A percentile compares a stretch with the other conserved stretches of the same genome.
These are phyloP conservation scores for Pasiphila rectangulata DNA, from an alignment of 2,888 invertebrate genomes.

Conservation along the genomic window DNA sequence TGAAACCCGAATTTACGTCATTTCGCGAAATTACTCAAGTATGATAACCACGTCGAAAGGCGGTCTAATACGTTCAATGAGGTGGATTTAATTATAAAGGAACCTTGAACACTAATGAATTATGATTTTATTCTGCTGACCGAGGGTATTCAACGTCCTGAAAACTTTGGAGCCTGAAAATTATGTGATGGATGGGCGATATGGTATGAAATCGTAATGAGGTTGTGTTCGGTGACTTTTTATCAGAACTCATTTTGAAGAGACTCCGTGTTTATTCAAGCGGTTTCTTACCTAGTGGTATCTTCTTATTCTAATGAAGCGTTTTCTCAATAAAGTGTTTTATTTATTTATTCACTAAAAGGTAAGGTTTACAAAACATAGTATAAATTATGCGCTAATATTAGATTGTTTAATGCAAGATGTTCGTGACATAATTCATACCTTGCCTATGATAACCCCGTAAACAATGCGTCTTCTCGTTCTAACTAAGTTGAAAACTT, in stretches of 20 bases:
- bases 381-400: no score
- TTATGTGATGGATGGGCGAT: conserved; percentile 27
- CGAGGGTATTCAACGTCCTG: conserved; percentile 28
- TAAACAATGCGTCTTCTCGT: no score
- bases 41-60: conserved; percentile 25
- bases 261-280: no score
- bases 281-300: no score
- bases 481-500: no score
- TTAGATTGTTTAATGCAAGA: no score
- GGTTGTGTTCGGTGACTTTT: conserved; percentile 17
- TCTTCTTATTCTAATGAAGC: no score
- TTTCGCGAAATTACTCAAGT: conserved; percentile 27
- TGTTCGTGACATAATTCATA: no score
- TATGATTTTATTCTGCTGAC: conserved; percentile 31
- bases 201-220: conserved; percentile 27
- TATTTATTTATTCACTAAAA: no score
- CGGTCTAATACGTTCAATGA: conserved; percentile 21
- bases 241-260: conserved; percentile 5
- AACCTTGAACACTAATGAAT: conserved; percentile 27
- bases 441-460: no score
- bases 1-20: conserved; percentile 30
- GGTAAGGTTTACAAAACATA: no score
- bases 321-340: no score
- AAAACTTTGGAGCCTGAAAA: conserved; percentile 29
- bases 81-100: conserved; percentile 24